A percentile compares a stretch with the other conserved stretches of the same genome.
These are phyloP conservation scores for Serranus cabrilla DNA, from an alignment of 2,797 vertebrate genomes.

Conservation along the genomic window DNA sequence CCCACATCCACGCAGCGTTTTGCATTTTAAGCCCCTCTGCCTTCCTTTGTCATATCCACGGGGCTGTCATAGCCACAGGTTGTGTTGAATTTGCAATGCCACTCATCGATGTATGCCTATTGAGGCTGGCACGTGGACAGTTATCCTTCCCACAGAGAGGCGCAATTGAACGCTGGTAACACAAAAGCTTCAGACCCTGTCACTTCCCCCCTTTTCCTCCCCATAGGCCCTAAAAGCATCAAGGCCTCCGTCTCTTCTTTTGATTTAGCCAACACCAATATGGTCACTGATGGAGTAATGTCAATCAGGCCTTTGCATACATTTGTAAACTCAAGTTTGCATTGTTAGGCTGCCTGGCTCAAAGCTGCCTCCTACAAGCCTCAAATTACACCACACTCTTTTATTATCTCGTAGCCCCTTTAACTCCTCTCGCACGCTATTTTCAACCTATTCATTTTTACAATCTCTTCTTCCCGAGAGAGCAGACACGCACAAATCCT, in stretches of 20 bases:
- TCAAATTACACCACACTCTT: slow-evolving; percentile 82
- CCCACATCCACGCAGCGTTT: slow-evolving; percentile 63
- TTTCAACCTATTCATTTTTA: slow-evolving; percentile 88
- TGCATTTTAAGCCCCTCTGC: slow-evolving; percentile 72
- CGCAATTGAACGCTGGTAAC: slow-evolving; percentile 79
- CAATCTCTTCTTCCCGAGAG: slow-evolving; percentile 84
- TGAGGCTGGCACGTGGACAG: slow-evolving; percentile 86
- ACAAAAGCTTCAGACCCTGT: slow-evolving; percentile 81
- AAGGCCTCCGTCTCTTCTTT: slow-evolving; percentile 73
- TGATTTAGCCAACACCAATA: slow-evolving; percentile 66
- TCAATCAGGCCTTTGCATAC: slow-evolving; percentile 76
- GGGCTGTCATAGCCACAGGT: slow-evolving; percentile 83
- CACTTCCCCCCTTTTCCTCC: slow-evolving; percentile 55
- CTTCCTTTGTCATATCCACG: slow-evolving; percentile 77
- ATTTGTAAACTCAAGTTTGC: slow-evolving; percentile 77
- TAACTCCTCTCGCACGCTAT: slow-evolving; percentile 85
- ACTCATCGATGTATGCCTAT: slow-evolving; percentile 81
- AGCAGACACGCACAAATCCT: slow-evolving; percentile 84
- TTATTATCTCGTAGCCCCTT: slow-evolving; percentile 84
- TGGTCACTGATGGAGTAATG: slow-evolving; percentile 70
- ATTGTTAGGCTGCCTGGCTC: slow-evolving; percentile 70
- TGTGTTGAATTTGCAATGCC: slow-evolving; percentile 83
- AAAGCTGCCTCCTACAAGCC: slow-evolving; percentile 73
- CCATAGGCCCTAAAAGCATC: slow-evolving; percentile 75
- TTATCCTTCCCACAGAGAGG: slow-evolving; percentile 84